Conservation (phyloP, 2,888 invertebrate species). For the Leucophenga montana region DNA sequence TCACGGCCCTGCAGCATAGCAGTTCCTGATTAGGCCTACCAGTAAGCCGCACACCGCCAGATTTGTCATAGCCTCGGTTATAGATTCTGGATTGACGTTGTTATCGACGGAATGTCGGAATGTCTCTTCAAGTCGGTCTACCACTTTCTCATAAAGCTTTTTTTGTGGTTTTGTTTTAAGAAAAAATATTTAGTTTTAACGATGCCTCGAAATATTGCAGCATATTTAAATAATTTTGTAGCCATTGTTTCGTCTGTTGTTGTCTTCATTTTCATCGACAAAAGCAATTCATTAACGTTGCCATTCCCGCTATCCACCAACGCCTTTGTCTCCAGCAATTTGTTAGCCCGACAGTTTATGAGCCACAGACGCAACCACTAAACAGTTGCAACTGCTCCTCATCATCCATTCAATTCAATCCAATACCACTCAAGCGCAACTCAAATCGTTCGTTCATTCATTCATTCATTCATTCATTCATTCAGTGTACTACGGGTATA, state of each 20-base stretch:
- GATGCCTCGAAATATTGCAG: neutral
- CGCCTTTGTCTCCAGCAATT: too few species aligned
- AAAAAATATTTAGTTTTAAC: neutral
- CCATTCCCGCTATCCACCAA: neutral
- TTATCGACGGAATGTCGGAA: too few species aligned
- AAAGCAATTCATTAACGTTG: slow-evolving; percentile 26
- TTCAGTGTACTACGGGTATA: slow-evolving; percentile 22
- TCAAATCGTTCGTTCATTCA: neutral
- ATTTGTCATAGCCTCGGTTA: too few species aligned
- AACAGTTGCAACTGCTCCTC: slow-evolving; percentile 22
- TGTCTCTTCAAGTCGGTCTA: too few species aligned
- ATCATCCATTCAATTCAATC: neutral
- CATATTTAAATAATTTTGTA: slow-evolving; percentile 16
- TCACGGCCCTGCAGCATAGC: too few species aligned
- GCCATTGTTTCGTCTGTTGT: slow-evolving; percentile 1
- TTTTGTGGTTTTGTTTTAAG: neutral
- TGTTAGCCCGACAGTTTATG: slow-evolving; percentile 53
- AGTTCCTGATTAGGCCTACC: too few species aligned
- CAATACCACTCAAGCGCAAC: neutral
- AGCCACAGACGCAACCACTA: slow-evolving; percentile 60
- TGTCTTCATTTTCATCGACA: neutral
- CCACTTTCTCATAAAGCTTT: too few species aligned
- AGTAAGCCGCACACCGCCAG: too few species aligned
- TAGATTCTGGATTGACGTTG: too few species aligned
- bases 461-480: neutral